phyloP scores from a whole-genome alignment of 1,140 invertebrate species.

The Papilio xuthus region DNA sequence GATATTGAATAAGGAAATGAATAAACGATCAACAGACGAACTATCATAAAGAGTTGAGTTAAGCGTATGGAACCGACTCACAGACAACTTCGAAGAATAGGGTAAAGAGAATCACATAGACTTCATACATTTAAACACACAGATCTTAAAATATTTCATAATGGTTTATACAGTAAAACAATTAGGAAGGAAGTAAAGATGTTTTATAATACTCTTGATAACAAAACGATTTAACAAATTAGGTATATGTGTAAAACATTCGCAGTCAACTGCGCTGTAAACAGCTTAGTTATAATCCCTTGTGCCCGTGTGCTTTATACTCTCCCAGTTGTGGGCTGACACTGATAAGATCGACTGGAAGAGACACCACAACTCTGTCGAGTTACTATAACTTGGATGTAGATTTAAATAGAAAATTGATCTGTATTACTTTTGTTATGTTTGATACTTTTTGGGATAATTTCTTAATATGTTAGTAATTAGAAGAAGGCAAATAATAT shows the following conservation, averaged over 20 bases:
- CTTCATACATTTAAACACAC: neutral
- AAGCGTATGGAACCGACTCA: too few species aligned
- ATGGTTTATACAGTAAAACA: neutral
- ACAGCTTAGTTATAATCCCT: slow-evolving; percentile 20
- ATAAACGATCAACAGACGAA: neutral
- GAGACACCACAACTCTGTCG: slow-evolving; percentile 7
- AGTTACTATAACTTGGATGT: neutral
- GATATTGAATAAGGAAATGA: neutral
- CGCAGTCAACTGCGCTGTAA: neutral
- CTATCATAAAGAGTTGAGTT: too few species aligned
- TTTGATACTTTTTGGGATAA: too few species aligned
- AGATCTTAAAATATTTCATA: neutral
- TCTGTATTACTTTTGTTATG: too few species aligned
- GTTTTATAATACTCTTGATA: neutral
- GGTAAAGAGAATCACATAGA: neutral
- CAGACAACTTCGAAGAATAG: neutral
- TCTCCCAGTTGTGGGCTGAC: neutral
- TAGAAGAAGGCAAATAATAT: too few species aligned
- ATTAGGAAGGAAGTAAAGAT: neutral
- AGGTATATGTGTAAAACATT: neutral
- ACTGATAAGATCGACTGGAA: slow-evolving; percentile 17
- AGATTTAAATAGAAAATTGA: too few species aligned
- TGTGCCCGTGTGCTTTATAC: slow-evolving; percentile 5
- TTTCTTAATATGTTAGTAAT: too few species aligned
- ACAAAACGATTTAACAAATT: slow-evolving; percentile 1